Base-by-base conservation (phyloP, 2,888 invertebrate species). In the Urechis unicinctus region DNA sequence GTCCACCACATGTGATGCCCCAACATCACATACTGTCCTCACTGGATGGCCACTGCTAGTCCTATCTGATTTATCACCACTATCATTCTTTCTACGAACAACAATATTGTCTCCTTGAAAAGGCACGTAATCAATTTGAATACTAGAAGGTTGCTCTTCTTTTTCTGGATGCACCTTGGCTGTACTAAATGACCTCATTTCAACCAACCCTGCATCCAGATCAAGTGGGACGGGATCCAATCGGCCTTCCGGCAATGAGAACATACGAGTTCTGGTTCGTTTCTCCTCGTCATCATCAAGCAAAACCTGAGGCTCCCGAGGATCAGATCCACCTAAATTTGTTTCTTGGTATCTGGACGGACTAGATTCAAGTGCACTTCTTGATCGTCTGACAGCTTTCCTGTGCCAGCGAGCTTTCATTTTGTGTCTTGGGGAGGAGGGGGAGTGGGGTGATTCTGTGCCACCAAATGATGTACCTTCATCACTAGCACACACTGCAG, bases 301-400 rank as follows among this genome's bases (percentile, higher is more conserved):
- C 45, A 9, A 9, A 6, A 9, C 51, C 45, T 50, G 52, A 9
- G 59, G 56, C 22, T 50, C 56, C 13, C 59, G 50, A 13, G 59
- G 58, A 30, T 58, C 53, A 13, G 36, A 26, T 25, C 36, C 17
- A n/a, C n/a, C n/a, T 6, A 45, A 17, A 22, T 28, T 42, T 30
- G 41, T 31, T 43, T 24, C 52, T 22, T 31, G 42, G 9, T 51
- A 26, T n/a, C 25, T n/a, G 22, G 43, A 29, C 1, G 41, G 46
- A 5, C 31, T 22, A 1, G 44, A 25, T 21, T 70, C 71, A 50
- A 70, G 44, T 41, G 71, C 67, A 64, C 73, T 73, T 56, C 66
- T 66, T 26, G 70, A 65, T 49, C 74, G 61, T 24, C 71, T 55
- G 5, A 69, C 69, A 26, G 70, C 67, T 58, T 50, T 52, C 5